These are phyloP conservation scores for Thera britannica DNA, from an alignment of 2,888 invertebrate species.

Conservation along the genomic window DNA sequence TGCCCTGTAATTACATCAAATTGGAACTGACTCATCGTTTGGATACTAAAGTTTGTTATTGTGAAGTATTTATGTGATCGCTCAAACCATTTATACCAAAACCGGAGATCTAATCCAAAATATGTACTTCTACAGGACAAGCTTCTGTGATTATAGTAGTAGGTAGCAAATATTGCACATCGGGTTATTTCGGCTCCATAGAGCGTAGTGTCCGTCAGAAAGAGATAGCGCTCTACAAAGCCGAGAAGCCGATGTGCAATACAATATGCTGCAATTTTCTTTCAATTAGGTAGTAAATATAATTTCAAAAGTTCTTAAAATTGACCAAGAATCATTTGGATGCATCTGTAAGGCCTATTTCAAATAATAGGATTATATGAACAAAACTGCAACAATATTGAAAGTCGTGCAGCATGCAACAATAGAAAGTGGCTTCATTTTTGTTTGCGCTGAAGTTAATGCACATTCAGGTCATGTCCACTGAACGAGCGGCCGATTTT, in stretches of 20 bases:
- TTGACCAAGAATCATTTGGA: not conserved
- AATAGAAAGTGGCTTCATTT: slow-evolving; percentile 77
- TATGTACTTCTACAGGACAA: not conserved
- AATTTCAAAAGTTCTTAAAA: too few relatives aligned
- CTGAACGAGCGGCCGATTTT: slow-evolving; percentile 50
- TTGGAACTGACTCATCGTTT: slow-evolving; percentile 25
- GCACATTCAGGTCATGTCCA: slow-evolving; percentile 73
- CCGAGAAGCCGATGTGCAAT: too few relatives aligned
- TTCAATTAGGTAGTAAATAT: too few relatives aligned
- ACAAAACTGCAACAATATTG: slow-evolving; percentile 47
- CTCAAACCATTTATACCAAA: not conserved
- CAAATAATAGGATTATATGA: not conserved
- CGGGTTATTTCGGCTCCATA: too few relatives aligned
- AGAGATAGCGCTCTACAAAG: too few relatives aligned
- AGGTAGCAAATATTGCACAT: too few relatives aligned
- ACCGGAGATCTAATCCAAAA: not conserved
- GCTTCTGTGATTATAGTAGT: too few relatives aligned
- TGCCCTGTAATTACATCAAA: slow-evolving; percentile 23
- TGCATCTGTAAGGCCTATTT: not conserved
- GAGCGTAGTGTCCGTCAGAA: too few relatives aligned
- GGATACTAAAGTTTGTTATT: not conserved
- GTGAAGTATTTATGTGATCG: not conserved
- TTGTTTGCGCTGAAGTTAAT: slow-evolving; percentile 60
- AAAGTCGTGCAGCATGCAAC: slow-evolving; percentile 68
- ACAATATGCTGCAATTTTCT: too few relatives aligned